These are phyloP conservation scores for Scytalopus superciliaris DNA, from an alignment of 2,113 vertebrate genomes.

Conservation along the genomic window DNA sequence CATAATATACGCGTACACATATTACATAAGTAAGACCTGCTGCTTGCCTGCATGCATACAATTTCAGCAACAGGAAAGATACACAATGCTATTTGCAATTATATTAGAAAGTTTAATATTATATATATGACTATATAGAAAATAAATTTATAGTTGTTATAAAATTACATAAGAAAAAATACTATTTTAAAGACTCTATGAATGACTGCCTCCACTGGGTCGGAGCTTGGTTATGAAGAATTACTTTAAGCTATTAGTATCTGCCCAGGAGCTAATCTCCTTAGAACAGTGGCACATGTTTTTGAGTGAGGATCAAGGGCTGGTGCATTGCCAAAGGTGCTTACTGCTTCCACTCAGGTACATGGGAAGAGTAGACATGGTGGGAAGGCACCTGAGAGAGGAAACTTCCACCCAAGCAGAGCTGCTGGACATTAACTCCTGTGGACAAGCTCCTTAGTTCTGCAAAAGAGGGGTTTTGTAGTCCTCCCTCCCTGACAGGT, in stretches of 20 bases:
- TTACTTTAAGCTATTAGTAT: not conserved
- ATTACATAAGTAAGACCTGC: not conserved
- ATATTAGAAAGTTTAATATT: not conserved
- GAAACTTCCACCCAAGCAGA: not conserved
- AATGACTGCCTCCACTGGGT: not conserved
- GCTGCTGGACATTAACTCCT: not conserved
- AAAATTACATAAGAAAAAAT: not conserved
- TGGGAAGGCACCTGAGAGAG: not conserved
- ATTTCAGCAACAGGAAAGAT: not conserved
- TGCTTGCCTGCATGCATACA: not conserved
- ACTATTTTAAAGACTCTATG: not conserved
- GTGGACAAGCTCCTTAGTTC: not conserved
- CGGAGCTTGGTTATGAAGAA: not conserved
- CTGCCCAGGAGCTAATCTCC: not conserved
- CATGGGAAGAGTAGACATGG: accelerated
- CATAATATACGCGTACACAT: not conserved
- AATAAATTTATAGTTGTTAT: not conserved
- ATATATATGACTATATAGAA: not conserved
- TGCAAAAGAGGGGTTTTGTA: not conserved
- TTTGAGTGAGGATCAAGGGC: not conserved
- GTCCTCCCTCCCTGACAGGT: not conserved
- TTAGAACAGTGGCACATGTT: accelerated
- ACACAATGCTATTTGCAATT: not conserved
- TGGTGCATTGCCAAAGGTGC: not conserved
- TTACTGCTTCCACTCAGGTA: not conserved